These are phyloP conservation scores for Gila robusta DNA, from an alignment of 2,797 vertebrate species.

Conservation along the genomic window DNA sequence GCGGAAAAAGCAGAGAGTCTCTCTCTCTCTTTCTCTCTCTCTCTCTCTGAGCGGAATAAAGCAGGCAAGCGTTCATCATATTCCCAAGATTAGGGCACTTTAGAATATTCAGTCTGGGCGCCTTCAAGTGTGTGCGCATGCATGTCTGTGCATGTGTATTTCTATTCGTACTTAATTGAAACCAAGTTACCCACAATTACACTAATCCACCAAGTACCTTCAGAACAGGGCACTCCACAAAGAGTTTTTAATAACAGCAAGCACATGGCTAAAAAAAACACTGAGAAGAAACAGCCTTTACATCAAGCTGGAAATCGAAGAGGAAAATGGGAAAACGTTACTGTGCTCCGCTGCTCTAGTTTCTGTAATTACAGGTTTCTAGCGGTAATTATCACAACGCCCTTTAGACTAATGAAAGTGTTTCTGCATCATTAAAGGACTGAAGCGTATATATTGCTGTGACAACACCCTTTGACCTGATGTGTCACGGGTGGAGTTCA, in stretches of 20 bases:
- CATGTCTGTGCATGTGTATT: conserved; percentile 3
- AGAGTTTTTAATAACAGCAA: conserved; percentile 33
- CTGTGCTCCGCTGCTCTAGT: conserved; percentile 37
- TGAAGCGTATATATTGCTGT: not conserved
- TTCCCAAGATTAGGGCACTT: conserved; percentile 38
- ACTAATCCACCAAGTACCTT: not conserved
- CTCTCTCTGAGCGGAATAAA: conserved; percentile 41
- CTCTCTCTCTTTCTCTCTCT: not conserved
- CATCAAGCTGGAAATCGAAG: not conserved
- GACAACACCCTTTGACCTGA: conserved; percentile 45
- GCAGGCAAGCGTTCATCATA: conserved; percentile 18
- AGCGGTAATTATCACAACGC: conserved; percentile 42
- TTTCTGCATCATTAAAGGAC: conserved; percentile 38
- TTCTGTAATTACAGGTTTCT: conserved; percentile 55
- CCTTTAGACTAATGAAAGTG: conserved; percentile 52
- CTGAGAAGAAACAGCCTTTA: not conserved
- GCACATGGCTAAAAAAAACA: not conserved
- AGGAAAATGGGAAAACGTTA: not conserved
- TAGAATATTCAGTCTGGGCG: conserved; percentile 31
- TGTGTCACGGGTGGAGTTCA: conserved; percentile 18
- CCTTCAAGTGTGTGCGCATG: not conserved
- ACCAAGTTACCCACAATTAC: not conserved
- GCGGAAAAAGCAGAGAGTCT: not conserved
- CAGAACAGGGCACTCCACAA: conserved; percentile 8
- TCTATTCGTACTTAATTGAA: conserved; percentile 1